Evolutionary conservation across 2,113 vertebrate genomes (phyloP).

Genomic region (Trochalopteron elliotii): DNA sequence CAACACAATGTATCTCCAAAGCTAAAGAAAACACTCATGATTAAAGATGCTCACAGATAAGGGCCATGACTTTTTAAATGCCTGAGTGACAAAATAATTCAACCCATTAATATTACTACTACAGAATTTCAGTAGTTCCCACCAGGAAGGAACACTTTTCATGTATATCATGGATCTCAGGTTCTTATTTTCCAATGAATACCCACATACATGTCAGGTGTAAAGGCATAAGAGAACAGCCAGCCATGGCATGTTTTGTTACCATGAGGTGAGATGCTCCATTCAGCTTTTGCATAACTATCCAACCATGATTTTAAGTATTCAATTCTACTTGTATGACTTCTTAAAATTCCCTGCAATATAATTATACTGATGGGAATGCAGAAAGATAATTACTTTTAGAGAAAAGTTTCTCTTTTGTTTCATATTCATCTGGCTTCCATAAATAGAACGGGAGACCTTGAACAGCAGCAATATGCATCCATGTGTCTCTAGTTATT

Average conservation of each 20-base stretch:
- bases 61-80: not conserved
- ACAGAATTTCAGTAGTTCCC: not conserved
- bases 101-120: not conserved
- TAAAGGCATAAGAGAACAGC: not conserved
- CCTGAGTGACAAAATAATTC: not conserved
- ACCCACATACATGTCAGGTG: not conserved
- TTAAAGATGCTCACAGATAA: not conserved
- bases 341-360: conserved; percentile 82
- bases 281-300: conserved; percentile 73
- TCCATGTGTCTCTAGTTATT: conserved; percentile 83
- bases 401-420: conserved; percentile 83
- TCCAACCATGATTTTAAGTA: conserved; percentile 77
- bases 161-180: not conserved
- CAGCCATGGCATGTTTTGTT: not conserved
- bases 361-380: conserved; percentile 84
- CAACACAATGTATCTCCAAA: not conserved
- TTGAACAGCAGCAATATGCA: conserved; percentile 78
- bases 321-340: conserved; percentile 78
- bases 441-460: conserved; percentile 82
- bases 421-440: conserved; percentile 82
- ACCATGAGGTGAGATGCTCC: conserved; percentile 37
- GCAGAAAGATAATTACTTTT: conserved; percentile 84
- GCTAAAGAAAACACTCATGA: not conserved
- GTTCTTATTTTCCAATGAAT: not conserved
- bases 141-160: not conserved